Base-by-base conservation (phyloP, 2,113 vertebrate genomes). In the Panthera leo region DNA sequence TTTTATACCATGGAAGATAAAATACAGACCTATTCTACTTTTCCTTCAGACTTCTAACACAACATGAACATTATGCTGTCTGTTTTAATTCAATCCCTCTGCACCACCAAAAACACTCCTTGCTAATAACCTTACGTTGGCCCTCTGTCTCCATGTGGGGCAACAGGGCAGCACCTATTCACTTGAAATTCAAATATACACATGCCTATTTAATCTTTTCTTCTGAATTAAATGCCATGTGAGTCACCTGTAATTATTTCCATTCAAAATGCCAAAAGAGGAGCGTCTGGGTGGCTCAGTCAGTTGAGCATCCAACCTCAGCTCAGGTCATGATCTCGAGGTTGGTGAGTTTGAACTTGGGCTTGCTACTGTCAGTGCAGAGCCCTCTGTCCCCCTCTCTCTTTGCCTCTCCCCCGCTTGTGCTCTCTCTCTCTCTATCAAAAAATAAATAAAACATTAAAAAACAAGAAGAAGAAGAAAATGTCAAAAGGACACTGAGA, bases 201-300 rank as follows among this genome's bases (percentile, higher is more conserved):
- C 27, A 31, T 5, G 48, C 15, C 61, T 4, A 45, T 29, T 55
- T 85, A 67, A 89, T 85, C 78, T 92, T 83, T 94, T 68, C 84
- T 96, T 95, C 80, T 15, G 1, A 34, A 85, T 96, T 85, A 91
- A 80, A 36, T 82, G n/a, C 45, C 12, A 42, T 1, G 31, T 71
- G 55, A 53, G 18, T 34, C 88, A 75, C 70, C 67, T 90, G 3
- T 91, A 97, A 80, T 92, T 95, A 89, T 61, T 85, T 93, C 78
- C 71, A n/a, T 11, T 83, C 67, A 89, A 91, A 96, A 83, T 19
- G 16, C 86, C 42, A 13, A 31, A 29, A n/a, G 42, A 83, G 45
- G 45, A 45, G 45, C 45, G 45, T 8, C 45, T 45, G 45, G 45
- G 45, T 45, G 45, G 45, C 45, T 45, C 45, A 45, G 45, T 45